phyloP scores from a whole-genome alignment of 64 coral and sea anemone genomes.

The Dendronephthya gigantea region DNA sequence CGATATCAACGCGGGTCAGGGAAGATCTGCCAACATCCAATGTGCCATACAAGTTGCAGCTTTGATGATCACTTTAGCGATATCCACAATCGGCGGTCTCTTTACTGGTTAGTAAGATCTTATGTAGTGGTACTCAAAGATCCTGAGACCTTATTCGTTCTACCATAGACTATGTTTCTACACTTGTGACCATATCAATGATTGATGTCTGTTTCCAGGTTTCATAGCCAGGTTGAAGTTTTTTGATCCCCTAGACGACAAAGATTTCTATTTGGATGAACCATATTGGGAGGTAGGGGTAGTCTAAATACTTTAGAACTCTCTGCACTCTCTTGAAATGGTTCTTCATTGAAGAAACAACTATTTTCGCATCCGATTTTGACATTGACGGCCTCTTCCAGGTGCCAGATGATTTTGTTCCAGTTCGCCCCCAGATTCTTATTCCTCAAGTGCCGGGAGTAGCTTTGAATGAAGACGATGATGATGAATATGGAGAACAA shows the following conservation, averaged over 20 bases:
- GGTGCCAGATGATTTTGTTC: conserved; percentile 14
- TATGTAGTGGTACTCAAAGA: background rate
- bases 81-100: background rate
- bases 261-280: conserved; percentile 4
- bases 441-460: background rate
- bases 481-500: background rate
- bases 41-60: conserved; percentile 12
- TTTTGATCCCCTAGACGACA: conserved; percentile 11
- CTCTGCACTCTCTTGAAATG: too few species aligned
- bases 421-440: background rate
- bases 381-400: background rate
- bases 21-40: background rate
- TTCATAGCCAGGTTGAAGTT: background rate
- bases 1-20: background rate
- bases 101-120: background rate
- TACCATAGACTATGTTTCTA: too few species aligned
- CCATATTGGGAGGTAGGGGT: conserved; percentile 4
- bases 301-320: too few species aligned
- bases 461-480: background rate
- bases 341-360: too few species aligned
- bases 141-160: too few species aligned
- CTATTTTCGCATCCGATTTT: too few species aligned
- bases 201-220: background rate
- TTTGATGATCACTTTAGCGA: background rate
- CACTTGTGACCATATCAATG: background rate